Base-by-base conservation (phyloP, 2,888 invertebrate species). In the Dendrolimus pini region DNA sequence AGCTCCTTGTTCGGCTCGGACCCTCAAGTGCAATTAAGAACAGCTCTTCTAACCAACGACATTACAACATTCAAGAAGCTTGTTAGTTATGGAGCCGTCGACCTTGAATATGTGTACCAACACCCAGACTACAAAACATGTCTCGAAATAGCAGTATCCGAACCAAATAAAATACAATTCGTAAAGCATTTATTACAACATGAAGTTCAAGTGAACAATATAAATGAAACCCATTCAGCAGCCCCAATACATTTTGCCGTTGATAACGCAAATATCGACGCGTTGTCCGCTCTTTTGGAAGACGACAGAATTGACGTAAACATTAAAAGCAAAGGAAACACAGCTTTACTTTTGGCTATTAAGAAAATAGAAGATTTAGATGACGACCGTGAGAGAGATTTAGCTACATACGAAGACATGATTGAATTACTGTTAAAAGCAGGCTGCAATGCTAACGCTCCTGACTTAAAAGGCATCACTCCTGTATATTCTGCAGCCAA, bases 231-330 rank as follows among this genome's bases (percentile, higher is more conserved):
- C 2, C 89, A 92, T 57, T 86, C 91, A 13, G 92, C 91, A 62
- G 92, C 93, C n/a, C 93, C 94, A 0, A 84, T 95, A 62, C 94
- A 95, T 77, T 93, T 93, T 61, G 94, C 94, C 3, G 90, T 92
- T 0, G 92, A 93, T 71, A 85, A 82, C 55, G 92, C 92, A 18
- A 89, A 91, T 62, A 73, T 83, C 7, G 85, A 88, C 54, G 89
- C 90, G 9, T 69, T 94, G 54, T 75, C 81, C 61, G 74, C 77
- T 1, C 72, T 94, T 13, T 65, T 93, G 41, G 85, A 90, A 55
- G 83, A 88, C 60, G 83, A 87, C 30, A 75, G 83, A 60, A 89
- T 89, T 55, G 86, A 93, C 61, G 82, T 92, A 0, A 91, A 93
- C 66, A 72, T 88, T 13, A 85, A 87, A 67, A 90, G 82, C 61